Base-by-base conservation (phyloP, 1,140 invertebrate genomes). In the Drosophila biarmipes region DNA sequence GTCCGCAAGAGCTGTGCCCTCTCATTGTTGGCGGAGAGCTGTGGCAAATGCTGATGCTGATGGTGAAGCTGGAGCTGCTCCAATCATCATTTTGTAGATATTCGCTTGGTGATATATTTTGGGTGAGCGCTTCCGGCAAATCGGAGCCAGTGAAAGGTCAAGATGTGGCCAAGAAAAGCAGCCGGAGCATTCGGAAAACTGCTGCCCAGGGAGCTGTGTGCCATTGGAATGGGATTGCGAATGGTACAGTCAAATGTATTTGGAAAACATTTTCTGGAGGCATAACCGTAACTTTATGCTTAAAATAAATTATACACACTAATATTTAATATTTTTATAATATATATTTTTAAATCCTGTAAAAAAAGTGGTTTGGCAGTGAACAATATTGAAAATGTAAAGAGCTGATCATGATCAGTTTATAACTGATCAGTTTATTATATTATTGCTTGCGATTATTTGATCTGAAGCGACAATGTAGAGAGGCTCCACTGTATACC, bases 21-120 rank as follows among this genome's bases (percentile, higher is more conserved):
- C 42, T 63, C 42, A 72, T 51, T 62, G 68, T 71, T 56, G 64
- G n/a, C n/a, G n/a, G n/a, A n/a, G 17, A 48, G 45, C 64, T 58
- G 63, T 53, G 49, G 49, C 31, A 35, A 34, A 43, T 45, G 43
- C 43, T 45, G 43, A 48, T 27, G 29, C 19, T 53, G 52, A 31
- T 42, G 42, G 61, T 48, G 55, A n/a, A 51, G 74, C 38, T 75
- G 34, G 19, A 49, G 53, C 43, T 77, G 66, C 63, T 38, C 63
- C 66, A 69, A 69, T 69, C 66, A 75, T 80, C 54, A 68, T 72
- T 78, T 78, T 53, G 75, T 84, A 86, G 82, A 86, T 86, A 86
- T 86, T 86, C 78, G 84, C 78, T 86, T 86, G 82, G 82, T 86
- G 82, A 86, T 86, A 86, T 86, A 86, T 86, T 89, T 86, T 86